A percentile compares a stretch with the other conserved stretches of the same genome.
phyloP scores from a whole-genome alignment of 2,113 vertebrate genomes.

The Phoxinus phoxinus region DNA sequence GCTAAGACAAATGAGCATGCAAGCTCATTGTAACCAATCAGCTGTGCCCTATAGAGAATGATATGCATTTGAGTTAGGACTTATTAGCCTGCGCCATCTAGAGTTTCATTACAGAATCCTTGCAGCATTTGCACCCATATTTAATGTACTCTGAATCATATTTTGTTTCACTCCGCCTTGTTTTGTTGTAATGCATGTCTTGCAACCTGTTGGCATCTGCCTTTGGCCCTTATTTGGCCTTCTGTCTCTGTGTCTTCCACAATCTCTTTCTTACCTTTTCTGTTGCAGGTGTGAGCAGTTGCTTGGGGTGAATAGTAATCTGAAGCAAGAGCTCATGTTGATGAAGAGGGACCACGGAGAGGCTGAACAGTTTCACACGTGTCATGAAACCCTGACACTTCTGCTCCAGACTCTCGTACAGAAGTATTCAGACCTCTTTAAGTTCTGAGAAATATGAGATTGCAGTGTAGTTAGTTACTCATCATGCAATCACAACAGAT shows the following conservation, averaged over 20 bases:
- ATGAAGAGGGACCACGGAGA: constrained; percentile 69
- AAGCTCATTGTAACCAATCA: too few species aligned
- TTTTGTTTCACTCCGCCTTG: neutral
- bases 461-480: neutral
- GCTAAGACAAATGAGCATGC: too few species aligned
- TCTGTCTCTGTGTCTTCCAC: neutral
- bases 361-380: constrained; percentile 69
- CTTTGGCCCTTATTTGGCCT: neutral
- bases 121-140: neutral
- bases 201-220: too few species aligned
- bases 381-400: constrained; percentile 76
- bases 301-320: constrained; percentile 83
- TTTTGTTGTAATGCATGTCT: neutral
- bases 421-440: constrained; percentile 74
- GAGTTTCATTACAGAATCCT: neutral
- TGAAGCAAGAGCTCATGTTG: constrained; percentile 83
- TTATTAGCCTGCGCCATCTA: too few species aligned
- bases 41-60: too few species aligned
- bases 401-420: constrained; percentile 82
- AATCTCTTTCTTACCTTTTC: neutral
- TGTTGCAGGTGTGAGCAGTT: constrained; percentile 85
- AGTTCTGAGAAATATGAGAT: neutral
- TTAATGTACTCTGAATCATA: neutral
- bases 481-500: neutral
- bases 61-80: too few species aligned